A percentile compares a stretch with the other conserved stretches of the same genome.
Conservation (phyloP, 2,888 invertebrate species). For the Temnothorax rugatulus region DNA sequence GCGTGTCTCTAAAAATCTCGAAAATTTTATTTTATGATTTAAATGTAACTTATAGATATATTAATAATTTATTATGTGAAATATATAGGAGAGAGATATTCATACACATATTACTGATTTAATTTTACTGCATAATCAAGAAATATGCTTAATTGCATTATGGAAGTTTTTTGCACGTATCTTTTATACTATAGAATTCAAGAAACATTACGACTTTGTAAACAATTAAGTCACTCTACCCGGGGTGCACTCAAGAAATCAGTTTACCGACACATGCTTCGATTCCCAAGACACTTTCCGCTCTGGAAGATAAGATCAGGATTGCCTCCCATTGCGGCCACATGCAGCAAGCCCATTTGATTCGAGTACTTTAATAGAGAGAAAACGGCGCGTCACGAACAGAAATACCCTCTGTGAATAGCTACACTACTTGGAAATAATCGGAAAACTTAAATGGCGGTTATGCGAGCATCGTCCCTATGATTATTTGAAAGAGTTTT, state of each 20-base stretch:
- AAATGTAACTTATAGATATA: neutral
- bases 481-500: neutral
- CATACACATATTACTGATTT: neutral
- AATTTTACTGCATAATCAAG: neutral
- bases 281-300: constrained; percentile 28
- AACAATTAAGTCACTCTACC: constrained; percentile 5
- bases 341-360: constrained; percentile 37
- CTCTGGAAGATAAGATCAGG: constrained; percentile 32
- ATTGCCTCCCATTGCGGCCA: constrained; percentile 35
- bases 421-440: constrained; percentile 14
- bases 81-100: neutral
- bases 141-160: constrained; percentile 4
- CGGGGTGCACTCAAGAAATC: constrained; percentile 20
- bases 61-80: constrained; percentile 11
- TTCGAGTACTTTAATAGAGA: constrained; percentile 34
- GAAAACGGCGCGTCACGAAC: constrained; percentile 31
- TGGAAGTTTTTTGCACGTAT: neutral
- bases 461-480: neutral
- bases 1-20: neutral
- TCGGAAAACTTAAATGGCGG: constrained; percentile 18
- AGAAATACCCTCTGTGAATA: constrained; percentile 3
- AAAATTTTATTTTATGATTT: neutral
- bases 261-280: constrained; percentile 30
- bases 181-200: neutral
- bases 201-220: constrained; percentile 1